phyloP scores from a whole-genome alignment of 2,797 vertebrate species.

The Sarcoramphus papa region DNA sequence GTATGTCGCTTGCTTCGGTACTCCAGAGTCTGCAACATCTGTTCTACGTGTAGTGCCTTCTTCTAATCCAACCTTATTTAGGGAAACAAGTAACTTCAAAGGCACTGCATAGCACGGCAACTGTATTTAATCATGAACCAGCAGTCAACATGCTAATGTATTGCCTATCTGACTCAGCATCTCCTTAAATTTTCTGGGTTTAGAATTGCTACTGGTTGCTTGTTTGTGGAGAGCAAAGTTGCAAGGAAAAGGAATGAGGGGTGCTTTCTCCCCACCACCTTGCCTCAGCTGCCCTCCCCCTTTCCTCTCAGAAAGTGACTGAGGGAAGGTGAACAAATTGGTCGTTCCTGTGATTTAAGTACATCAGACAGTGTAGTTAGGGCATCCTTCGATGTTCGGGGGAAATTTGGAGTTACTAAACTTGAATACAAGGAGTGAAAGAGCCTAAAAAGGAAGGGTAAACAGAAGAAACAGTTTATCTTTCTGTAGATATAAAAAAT shows the following conservation, averaged over 20 bases:
- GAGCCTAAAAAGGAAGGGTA: not conserved
- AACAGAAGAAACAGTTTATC: not conserved
- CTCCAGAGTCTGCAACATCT: conserved; percentile 12
- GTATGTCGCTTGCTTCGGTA: conserved; percentile 14
- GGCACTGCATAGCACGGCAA: conserved; percentile 14
- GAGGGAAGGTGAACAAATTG: not conserved
- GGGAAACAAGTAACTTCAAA: not conserved
- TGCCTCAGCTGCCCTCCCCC: not conserved
- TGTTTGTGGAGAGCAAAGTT: not conserved
- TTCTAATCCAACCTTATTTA: conserved; percentile 2
- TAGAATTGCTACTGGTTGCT: not conserved
- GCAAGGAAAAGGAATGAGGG: not conserved
- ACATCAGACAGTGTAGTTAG: not conserved
- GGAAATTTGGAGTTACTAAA: not conserved
- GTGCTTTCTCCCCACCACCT: not conserved
- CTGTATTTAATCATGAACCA: conserved; percentile 23
- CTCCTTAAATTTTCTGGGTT: not conserved
- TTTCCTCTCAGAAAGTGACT: not conserved
- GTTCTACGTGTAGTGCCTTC: conserved; percentile 25
- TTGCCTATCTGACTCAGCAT: not conserved
- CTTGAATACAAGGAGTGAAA: not conserved
- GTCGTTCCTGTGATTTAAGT: not conserved
- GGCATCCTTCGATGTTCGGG: not conserved
- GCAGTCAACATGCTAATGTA: conserved; percentile 2
- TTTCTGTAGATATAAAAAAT: not conserved